A percentile compares a stretch with the other conserved stretches of the same genome.
phyloP scores from a whole-genome alignment of 2,888 invertebrate species.

The Norana najaformis region DNA sequence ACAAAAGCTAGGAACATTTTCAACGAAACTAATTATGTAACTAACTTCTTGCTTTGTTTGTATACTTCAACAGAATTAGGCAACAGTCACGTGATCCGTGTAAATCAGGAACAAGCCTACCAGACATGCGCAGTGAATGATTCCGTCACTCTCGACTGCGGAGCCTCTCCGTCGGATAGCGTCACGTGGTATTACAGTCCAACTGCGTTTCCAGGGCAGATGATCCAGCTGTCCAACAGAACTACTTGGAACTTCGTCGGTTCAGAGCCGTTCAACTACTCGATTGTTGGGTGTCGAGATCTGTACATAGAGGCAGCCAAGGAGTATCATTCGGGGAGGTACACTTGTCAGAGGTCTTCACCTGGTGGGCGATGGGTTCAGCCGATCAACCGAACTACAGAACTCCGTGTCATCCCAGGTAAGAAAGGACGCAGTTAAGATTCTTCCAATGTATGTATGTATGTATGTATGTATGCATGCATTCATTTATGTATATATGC shows the following conservation, averaged over 20 bases:
- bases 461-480: no score
- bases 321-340: slow-evolving; percentile 5
- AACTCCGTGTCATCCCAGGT: neutral
- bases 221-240: neutral
- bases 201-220: neutral
- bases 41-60: no score
- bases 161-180: neutral
- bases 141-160: neutral
- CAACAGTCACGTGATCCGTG: neutral
- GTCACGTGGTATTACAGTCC: neutral
- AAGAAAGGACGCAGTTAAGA: neutral
- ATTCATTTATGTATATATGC: no score
- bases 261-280: neutral
- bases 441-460: neutral
- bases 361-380: neutral
- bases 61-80: neutral
- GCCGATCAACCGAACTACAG: neutral
- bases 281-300: neutral
- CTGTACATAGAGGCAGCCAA: neutral
- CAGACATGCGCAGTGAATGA: neutral
- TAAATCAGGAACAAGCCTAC: neutral
- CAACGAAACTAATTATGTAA: no score
- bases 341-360: neutral
- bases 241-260: neutral
- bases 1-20: no score